Evolutionary conservation across 2,797 vertebrate genomes (phyloP).

Genomic region (Rhinophrynus dorsalis): DNA sequence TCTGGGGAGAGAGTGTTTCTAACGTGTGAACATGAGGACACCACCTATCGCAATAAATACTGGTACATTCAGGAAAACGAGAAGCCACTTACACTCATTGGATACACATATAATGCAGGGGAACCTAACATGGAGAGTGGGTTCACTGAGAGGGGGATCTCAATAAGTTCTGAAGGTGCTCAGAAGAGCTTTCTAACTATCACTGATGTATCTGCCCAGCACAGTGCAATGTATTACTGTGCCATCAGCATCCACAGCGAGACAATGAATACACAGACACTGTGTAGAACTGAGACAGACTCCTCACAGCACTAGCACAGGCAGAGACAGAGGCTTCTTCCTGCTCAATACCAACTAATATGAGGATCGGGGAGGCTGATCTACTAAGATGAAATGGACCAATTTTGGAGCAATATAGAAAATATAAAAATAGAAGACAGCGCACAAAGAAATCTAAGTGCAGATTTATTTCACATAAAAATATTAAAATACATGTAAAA

Average conservation of each 20-base stretch:
- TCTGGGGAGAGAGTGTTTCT: not conserved
- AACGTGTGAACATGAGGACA: not conserved
- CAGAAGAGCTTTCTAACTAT: conserved; percentile 2
- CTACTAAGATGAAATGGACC: too few species aligned
- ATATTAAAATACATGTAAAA: too few species aligned
- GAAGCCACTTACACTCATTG: not conserved
- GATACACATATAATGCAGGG: not conserved
- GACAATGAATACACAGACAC: not conserved
- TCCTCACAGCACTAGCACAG: not conserved
- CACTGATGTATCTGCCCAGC: not conserved
- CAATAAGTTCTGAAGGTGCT: not conserved
- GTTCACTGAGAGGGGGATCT: not conserved
- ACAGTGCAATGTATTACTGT: conserved; percentile 32
- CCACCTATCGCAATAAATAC: not conserved
- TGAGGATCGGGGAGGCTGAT: too few species aligned
- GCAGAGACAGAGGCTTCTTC: too few species aligned
- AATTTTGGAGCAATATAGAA: too few species aligned
- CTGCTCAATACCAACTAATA: too few species aligned
- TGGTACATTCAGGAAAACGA: conserved; percentile 20
- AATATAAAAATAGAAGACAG: too few species aligned
- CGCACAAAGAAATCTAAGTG: too few species aligned
- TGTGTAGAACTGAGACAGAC: not conserved
- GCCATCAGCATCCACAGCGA: conserved; percentile 8
- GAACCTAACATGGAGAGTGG: not conserved
- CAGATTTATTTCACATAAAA: too few species aligned